Evolutionary conservation across 2,113 vertebrate species (phyloP), one percentile per base, ranked within the genome.

Genomic region (Crypturellus undulatus): DNA sequence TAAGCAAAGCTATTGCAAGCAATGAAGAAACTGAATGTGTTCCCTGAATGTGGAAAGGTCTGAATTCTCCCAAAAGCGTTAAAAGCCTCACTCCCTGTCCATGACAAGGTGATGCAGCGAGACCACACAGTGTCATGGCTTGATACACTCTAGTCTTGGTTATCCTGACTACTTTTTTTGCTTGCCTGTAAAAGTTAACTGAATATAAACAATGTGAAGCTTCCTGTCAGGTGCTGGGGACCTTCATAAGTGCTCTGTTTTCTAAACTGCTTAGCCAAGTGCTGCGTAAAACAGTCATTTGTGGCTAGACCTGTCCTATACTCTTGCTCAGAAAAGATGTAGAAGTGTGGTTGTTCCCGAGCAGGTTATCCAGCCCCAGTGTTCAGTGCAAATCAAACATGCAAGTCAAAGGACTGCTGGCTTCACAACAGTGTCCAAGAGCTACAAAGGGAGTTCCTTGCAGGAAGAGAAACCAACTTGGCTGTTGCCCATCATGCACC

Each of bases 71-170:
- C 60, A 24, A 25, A 84, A 4, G 15, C 20, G 15, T 51, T 68
- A 42, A 79, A 76, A 89, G 47, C 21, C 3, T 15, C 34, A 11
- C 24, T 42, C 52, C 19, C 18, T 36, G 4, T 36, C 49, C 51
- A 34, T 1, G 1, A 14, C 2, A n/a, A n/a, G 32, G 25, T 1
- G 3, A 9, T 17, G 7, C 11, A 83, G 38, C 19, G n/a, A 47
- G 54, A 38, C 40, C 18, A 18, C 11, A 54, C 24, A 4, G 49
- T 51, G 51, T 40, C 4, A 1, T 4, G 25, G 26, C 43, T 62
- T 49, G 32, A 24, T 84, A 45, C 17, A 73, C 51, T 1, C 17
- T 10, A 60, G 12, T 47, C 32, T 26, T 76, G 16, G 2, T 47
- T 25, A 25, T 42, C 22, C 30, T 40, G 58, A 22, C 38, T 22